Base-by-base conservation (phyloP, 2,888 invertebrate species). In the Polydrusus tereticollis region DNA sequence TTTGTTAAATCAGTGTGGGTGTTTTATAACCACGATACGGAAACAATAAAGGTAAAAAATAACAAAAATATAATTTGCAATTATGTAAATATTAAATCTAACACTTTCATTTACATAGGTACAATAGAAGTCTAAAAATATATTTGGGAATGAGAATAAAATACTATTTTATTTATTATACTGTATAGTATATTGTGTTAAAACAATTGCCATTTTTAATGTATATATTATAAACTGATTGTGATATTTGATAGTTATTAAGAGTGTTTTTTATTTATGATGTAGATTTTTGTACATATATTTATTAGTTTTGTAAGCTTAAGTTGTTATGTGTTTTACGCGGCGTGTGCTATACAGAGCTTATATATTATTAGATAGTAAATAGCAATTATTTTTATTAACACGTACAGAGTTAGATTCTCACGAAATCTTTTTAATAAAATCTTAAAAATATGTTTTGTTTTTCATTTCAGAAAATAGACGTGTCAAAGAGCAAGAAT, bases 261-360 rank as follows among this genome's bases (percentile, higher is more conserved):
- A 45, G 47, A 26, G 43, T 36, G 58, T 66, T 58, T 47, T 47
- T 62, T 45, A 26, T n/a, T n/a, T 41, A 21, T n/a, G 20, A 21
- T 52, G 47, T 64, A 41, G 52, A 20, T 50, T 52, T 64, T 67
- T 67, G 67, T 67, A 67, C 58, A 67, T 67, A 67, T 67, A 59
- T 67, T 67, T 67, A 67, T 67, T 67, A 67, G 67, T 47, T 47
- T 20, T 59, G 47, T 59, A 67, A 67, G 59, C 41, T 67, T 52
- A 26, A 64, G 52, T 55, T 64, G 64, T 55, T 64, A 64, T 64
- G 64, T 55, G 64, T 55, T 64, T 64, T 41, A 20, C 16, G 36
- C 23, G 52, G 38, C 33, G 45, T 52, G 52, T 45, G 47, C 45
- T 33, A 60, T 26, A 21, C 12, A 29, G 0, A 18, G 20, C 12